A percentile compares a stretch with the other conserved stretches of the same genome.
Evolutionary conservation across 2,797 vertebrate genomes (phyloP).

Genomic region (Pagetopsis macropterus): DNA sequence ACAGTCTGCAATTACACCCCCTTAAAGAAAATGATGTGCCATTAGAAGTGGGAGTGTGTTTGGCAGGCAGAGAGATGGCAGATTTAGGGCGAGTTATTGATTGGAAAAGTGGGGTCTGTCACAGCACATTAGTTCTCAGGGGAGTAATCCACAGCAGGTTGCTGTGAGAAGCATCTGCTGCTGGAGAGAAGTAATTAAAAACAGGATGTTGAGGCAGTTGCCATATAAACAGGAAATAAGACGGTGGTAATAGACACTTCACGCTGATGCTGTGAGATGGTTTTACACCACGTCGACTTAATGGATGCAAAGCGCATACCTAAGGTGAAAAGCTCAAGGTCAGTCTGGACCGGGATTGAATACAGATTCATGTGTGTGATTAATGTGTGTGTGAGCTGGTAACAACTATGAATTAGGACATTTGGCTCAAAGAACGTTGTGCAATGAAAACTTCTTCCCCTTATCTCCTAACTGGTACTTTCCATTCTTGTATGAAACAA

Average conservation of each 20-base stretch:
- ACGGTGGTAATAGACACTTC: conserved; percentile 84
- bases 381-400: conserved; percentile 60
- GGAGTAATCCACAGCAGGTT: conserved; percentile 86
- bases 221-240: conserved; percentile 88
- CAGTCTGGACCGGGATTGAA: conserved; percentile 72
- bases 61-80: conserved; percentile 85
- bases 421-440: conserved; percentile 51
- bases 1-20: conserved; percentile 80
- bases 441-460: conserved; percentile 50
- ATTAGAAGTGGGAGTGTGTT: conserved; percentile 84
- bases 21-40: conserved; percentile 85
- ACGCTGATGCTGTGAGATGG: conserved; percentile 79
- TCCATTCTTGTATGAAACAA: conserved; percentile 18
- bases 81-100: conserved; percentile 88
- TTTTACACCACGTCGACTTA: conserved; percentile 76
- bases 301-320: conserved; percentile 78
- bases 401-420: conserved; percentile 60
- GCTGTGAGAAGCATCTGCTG: conserved; percentile 85
- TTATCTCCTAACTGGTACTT: conserved; percentile 24
- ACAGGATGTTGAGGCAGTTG: conserved; percentile 87
- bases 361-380: conserved; percentile 77
- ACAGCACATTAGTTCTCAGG: conserved; percentile 87
- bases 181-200: conserved; percentile 86
- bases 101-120: conserved; percentile 88
- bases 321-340: conserved; percentile 82